A percentile compares a stretch with the other conserved stretches of the same genome.
Evolutionary conservation across 2,113 vertebrate species (phyloP).

Genomic region (Strix uralensis): DNA sequence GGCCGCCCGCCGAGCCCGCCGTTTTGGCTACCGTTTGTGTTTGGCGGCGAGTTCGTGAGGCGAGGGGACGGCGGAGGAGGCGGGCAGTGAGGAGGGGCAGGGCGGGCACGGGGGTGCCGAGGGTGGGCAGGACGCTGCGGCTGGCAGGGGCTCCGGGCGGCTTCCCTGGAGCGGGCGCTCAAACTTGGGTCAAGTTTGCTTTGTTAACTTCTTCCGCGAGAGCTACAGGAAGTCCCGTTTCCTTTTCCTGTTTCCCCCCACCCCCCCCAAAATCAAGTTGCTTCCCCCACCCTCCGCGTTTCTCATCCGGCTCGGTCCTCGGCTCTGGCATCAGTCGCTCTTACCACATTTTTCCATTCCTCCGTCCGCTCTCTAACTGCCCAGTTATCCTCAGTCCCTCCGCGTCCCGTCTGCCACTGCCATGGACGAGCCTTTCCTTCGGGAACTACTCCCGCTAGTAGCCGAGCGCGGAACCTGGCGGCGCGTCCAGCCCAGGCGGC

Average conservation of each 20-base stretch:
- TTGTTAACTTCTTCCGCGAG: not conserved
- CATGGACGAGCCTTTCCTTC: not conserved
- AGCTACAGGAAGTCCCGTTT: not conserved
- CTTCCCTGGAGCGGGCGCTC: not conserved
- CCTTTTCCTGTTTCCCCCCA: not conserved
- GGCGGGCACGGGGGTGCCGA: not conserved
- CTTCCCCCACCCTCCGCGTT: not conserved
- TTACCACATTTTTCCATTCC: slow-evolving; percentile 68
- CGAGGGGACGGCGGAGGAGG: not conserved
- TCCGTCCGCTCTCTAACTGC: slow-evolving; percentile 37
- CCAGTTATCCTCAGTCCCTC: slow-evolving; percentile 49
- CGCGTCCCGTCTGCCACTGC: not conserved
- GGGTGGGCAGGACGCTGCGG: not conserved
- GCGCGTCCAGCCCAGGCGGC: not conserved
- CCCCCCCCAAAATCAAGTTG: not conserved
- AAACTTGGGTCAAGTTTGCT: not conserved
- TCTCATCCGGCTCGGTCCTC: not conserved
- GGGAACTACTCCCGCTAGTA: not conserved
- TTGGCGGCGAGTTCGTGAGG: too few species aligned
- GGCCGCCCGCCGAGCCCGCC: too few species aligned
- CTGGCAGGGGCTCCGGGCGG: not conserved
- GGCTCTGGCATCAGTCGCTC: not conserved
- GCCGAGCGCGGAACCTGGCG: not conserved
- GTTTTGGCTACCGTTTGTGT: too few species aligned
- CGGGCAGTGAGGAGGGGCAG: not conserved